Percentiles rank a stretch among this genome's conserved stretches.
Conservation (phyloP, 2,888 invertebrate species). For the Petrophora chlorosata region DNA sequence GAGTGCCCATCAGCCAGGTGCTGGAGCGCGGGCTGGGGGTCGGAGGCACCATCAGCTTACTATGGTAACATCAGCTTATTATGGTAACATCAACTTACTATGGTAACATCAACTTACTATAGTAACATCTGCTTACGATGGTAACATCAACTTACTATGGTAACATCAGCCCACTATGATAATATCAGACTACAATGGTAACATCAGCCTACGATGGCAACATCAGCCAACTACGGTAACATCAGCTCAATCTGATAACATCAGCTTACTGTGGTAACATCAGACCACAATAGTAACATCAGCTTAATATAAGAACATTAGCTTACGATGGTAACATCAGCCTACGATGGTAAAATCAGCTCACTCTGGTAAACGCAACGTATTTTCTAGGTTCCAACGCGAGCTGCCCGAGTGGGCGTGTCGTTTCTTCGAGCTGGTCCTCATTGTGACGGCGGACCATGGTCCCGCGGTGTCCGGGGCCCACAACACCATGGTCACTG, state of each 20-base stretch:
- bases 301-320: slow-evolving; percentile 97
- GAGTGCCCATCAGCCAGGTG: slow-evolving; percentile 94
- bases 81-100: slow-evolving; percentile 97
- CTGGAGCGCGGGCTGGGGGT: slow-evolving; percentile 97
- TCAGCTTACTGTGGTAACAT: slow-evolving; percentile 97
- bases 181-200: too few species aligned
- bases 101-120: too few species aligned
- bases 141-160: slow-evolving; percentile 98
- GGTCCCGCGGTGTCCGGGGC: slow-evolving; percentile 99
- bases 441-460: slow-evolving; percentile 99
- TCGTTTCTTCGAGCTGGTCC: slow-evolving; percentile 99
- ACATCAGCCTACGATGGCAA: too few species aligned
- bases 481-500: slow-evolving; percentile 99
- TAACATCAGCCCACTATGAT: slow-evolving; percentile 97
- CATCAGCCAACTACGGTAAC: slow-evolving; percentile 96
- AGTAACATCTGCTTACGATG: too few species aligned
- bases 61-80: slow-evolving; percentile 97
- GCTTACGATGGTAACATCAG: too few species aligned
- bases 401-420: slow-evolving; percentile 96
- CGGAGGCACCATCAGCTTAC: slow-evolving; percentile 97
- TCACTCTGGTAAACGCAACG: slow-evolving; percentile 89
- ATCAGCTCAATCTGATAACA: too few species aligned
- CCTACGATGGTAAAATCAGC: slow-evolving; percentile 98
- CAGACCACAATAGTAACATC: too few species aligned
- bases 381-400: slow-evolving; percentile 90